Percentiles rank a stretch among this genome's conserved stretches.
Evolutionary conservation across 2,888 invertebrate species (phyloP).

Genomic region (Heliconius cydno): DNA sequence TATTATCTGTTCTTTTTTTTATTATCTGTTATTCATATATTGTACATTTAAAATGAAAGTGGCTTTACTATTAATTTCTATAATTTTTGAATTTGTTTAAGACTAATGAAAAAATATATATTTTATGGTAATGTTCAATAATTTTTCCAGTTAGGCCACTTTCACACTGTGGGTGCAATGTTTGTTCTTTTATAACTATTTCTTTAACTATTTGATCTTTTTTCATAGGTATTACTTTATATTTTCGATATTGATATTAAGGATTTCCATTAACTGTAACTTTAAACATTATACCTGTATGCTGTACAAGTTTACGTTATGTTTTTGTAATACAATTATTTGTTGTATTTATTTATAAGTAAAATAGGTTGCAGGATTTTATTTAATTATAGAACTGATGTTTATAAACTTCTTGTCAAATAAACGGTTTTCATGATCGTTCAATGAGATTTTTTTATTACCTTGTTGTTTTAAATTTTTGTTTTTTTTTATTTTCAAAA

Average conservation of each 20-base stretch:
- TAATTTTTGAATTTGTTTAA: neutral
- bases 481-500: neutral
- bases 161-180: neutral
- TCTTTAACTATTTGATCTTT: neutral
- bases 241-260: slow-evolving; percentile 11
- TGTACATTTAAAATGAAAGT: neutral
- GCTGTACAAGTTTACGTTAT: slow-evolving; percentile 39
- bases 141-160: neutral
- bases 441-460: slow-evolving; percentile 28
- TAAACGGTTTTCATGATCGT: slow-evolving; percentile 62
- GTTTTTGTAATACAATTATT: slow-evolving; percentile 33
- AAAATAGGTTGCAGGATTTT: slow-evolving; percentile 46
- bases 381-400: slow-evolving; percentile 60
- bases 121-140: neutral
- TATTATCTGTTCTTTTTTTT: slow-evolving; percentile 5
- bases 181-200: neutral
- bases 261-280: neutral
- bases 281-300: slow-evolving; percentile 4
- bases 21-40: neutral
- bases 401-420: slow-evolving; percentile 57
- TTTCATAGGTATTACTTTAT: neutral
- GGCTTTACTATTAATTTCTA: neutral
- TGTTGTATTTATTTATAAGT: slow-evolving; percentile 44
- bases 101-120: neutral
- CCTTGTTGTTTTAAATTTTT: neutral